Evolutionary conservation across 2,888 invertebrate species (phyloP).

Genomic region (Metellina segmentata): DNA sequence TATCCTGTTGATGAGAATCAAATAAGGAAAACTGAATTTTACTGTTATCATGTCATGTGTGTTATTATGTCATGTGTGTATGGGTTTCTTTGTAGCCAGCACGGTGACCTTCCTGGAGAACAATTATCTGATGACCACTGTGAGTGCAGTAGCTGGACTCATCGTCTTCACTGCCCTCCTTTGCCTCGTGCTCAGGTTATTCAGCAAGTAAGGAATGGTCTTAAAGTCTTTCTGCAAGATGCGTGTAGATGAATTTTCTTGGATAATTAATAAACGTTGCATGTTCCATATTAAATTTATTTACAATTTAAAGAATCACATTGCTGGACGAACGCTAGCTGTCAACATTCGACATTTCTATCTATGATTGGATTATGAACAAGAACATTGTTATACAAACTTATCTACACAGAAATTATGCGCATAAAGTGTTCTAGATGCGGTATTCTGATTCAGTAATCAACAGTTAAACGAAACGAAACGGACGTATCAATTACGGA

Average conservation of each 20-base stretch:
- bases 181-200: conserved; percentile 93
- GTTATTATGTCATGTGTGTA: no score
- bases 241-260: background rate
- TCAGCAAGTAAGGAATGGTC: conserved; percentile 83
- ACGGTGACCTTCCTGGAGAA: conserved; percentile 77
- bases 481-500: no score
- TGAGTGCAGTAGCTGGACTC: conserved; percentile 92
- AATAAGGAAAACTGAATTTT: no score
- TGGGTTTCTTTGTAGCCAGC: conserved; percentile 35
- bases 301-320: background rate
- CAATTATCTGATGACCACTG: conserved; percentile 89
- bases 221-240: background rate
- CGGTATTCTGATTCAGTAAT: no score
- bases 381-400: no score
- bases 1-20: no score
- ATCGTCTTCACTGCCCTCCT: conserved; percentile 92
- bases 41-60: no score
- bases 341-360: background rate
- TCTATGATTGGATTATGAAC: no score
- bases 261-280: background rate
- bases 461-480: no score
- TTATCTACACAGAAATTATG: no score
- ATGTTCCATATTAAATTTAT: background rate
- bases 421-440: no score
- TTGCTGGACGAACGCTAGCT: background rate